Evolutionary conservation across 2,113 vertebrate species (phyloP), one percentile per base, ranked within the genome.

Genomic region (Lucifuga dentata): DNA sequence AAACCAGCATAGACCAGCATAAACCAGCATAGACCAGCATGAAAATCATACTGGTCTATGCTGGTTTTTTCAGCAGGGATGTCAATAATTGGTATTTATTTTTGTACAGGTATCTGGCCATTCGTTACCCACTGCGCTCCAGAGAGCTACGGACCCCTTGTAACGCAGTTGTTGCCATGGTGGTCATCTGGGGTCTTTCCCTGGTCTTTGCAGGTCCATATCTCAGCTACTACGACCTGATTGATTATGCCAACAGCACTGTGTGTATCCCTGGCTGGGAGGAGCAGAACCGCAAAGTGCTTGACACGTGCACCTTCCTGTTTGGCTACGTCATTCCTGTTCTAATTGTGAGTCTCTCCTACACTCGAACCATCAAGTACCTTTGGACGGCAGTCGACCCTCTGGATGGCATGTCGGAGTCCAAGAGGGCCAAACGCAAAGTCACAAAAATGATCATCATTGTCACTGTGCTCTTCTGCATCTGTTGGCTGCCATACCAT

Each of bases 361-460:
- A 95, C 86, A 94, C 94, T 6, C 90, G 94, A 45, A 95, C 95
- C 50, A 95, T 96, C 81, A 96, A 95, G 76, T 95, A 93, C 81
- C 91, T 96, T 15, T 96, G 95, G 95, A 96, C 94, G 0, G 93
- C 95, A 0, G 95, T 96, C 13, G 93, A 95, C 72, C 94, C 95
- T 2, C 46, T 95, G 46, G 93, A 95, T 5, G 94, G 94, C 64
- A 90, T 95, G 93, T 94, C 93, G 0, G 95, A 95, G 67, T 95
- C 95, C 38, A 95, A 93, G 75, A 90, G 94, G 65, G 94, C 95
- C 72, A 96, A 95, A 62, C 81, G 92, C 20, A 96, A 96, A 62
- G 95, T 96, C 67, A 96, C 95, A 76, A 95, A 95, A 83, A 96
- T 96, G 94, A 95, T 96, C 78, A 94, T 95, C 65, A 95, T 95